Evolutionary conservation across 64 coral and sea anemone species (phyloP).

Genomic region (Montipora sp.): DNA sequence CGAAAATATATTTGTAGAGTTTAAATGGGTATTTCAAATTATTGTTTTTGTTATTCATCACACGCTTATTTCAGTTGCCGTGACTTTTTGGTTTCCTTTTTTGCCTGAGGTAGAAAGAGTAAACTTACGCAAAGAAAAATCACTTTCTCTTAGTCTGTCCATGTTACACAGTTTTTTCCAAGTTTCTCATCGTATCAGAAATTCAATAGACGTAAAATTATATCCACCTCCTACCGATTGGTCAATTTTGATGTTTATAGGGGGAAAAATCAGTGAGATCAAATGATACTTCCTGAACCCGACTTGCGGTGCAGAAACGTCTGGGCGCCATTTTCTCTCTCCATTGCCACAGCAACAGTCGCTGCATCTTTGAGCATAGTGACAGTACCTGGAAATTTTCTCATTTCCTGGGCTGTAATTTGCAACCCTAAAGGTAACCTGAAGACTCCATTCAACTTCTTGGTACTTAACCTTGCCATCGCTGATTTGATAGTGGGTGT

Average conservation of each 20-base stretch:
- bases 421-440: conserved; percentile 67
- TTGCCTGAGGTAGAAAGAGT: no score
- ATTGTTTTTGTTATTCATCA: no score
- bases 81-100: no score
- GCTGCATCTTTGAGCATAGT: conserved; percentile 69
- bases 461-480: conserved; percentile 83
- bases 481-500: conserved; percentile 75
- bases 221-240: neutral
- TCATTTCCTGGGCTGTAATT: conserved; percentile 74
- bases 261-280: neutral
- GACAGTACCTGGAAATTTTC: conserved; percentile 81
- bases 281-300: conserved; percentile 55
- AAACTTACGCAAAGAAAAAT: no score
- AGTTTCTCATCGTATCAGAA: neutral
- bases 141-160: no score
- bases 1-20: no score
- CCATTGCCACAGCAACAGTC: conserved; percentile 62
- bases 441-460: conserved; percentile 78
- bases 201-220: neutral
- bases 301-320: conserved; percentile 50
- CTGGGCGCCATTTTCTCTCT: conserved; percentile 62
- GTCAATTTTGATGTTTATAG: neutral
- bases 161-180: neutral
- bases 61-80: no score
- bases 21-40: no score